Evolutionary conservation across 1,140 invertebrate genomes (phyloP).

Genomic region (Limonius californicus): DNA sequence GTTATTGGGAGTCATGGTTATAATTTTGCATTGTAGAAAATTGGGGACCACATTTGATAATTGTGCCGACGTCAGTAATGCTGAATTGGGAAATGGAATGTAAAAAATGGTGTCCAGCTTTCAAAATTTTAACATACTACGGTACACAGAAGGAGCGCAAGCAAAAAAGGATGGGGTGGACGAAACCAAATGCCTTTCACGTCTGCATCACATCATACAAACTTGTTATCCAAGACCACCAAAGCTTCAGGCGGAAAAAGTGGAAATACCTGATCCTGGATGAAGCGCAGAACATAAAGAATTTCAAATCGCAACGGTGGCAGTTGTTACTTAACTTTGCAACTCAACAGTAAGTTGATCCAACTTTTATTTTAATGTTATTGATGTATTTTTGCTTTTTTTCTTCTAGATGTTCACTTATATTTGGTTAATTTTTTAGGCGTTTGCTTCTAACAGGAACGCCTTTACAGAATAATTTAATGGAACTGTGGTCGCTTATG

Average conservation of each 20-base stretch:
- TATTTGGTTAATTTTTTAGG: slow-evolving; percentile 50
- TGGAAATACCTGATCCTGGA: slow-evolving; percentile 99
- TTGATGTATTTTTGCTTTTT: slow-evolving; percentile 15
- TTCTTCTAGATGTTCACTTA: slow-evolving; percentile 8
- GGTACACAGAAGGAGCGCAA: slow-evolving; percentile 96
- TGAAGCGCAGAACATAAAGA: slow-evolving; percentile 99
- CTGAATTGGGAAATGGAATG: slow-evolving; percentile 99
- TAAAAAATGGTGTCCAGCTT: slow-evolving; percentile 99
- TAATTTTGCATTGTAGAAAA: slow-evolving; percentile 51
- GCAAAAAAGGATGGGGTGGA: slow-evolving; percentile 94
- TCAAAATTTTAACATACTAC: slow-evolving; percentile 99
- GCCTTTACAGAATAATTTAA: slow-evolving; percentile 97
- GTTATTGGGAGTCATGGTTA: too few species aligned
- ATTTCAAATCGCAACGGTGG: slow-evolving; percentile 99
- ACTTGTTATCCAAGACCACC: slow-evolving; percentile 97
- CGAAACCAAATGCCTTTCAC: slow-evolving; percentile 98
- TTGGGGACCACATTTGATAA: slow-evolving; percentile 99
- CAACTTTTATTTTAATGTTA: slow-evolving; percentile 3
- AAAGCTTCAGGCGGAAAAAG: slow-evolving; percentile 94
- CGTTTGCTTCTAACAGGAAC: slow-evolving; percentile 95
- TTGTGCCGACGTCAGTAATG: slow-evolving; percentile 99
- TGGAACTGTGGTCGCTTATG: slow-evolving; percentile 99
- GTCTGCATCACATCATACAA: slow-evolving; percentile 99
- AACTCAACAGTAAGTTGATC: slow-evolving; percentile 70
- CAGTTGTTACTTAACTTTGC: slow-evolving; percentile 96